Evolutionary conservation across 2,113 vertebrate species (phyloP).

Genomic region (Mellivora capensis): DNA sequence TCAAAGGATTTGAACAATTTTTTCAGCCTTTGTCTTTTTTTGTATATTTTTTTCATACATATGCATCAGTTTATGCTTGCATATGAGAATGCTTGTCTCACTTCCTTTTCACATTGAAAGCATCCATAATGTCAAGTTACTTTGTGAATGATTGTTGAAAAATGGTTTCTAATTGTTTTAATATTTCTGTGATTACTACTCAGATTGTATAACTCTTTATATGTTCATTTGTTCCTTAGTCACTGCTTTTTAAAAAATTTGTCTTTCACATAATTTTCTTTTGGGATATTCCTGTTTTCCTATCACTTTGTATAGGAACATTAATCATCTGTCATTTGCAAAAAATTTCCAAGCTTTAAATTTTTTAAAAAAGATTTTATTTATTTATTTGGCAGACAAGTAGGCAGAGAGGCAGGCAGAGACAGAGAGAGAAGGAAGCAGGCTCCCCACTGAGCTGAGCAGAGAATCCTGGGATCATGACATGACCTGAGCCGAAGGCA

Average conservation of each 20-base stretch:
- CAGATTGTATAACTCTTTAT: neutral
- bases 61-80: neutral
- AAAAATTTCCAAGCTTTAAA: neutral
- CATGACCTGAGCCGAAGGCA: no score
- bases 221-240: neutral
- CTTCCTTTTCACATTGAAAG: neutral
- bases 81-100: neutral
- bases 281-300: neutral
- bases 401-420: no score
- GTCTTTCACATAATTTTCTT: neutral
- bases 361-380: neutral
- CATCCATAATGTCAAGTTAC: neutral
- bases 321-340: neutral
- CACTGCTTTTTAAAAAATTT: neutral
- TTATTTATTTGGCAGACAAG: no score
- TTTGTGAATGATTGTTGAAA: neutral
- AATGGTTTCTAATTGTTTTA: neutral
- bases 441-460: no score
- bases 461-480: no score
- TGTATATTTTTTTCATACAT: neutral
- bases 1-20: neutral
- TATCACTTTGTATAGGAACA: neutral
- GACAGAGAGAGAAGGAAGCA: no score
- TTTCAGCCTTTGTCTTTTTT: neutral
- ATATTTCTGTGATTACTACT: neutral